Conservation (phyloP, 2,888 invertebrate genomes). For the Aleiodes alternator region DNA sequence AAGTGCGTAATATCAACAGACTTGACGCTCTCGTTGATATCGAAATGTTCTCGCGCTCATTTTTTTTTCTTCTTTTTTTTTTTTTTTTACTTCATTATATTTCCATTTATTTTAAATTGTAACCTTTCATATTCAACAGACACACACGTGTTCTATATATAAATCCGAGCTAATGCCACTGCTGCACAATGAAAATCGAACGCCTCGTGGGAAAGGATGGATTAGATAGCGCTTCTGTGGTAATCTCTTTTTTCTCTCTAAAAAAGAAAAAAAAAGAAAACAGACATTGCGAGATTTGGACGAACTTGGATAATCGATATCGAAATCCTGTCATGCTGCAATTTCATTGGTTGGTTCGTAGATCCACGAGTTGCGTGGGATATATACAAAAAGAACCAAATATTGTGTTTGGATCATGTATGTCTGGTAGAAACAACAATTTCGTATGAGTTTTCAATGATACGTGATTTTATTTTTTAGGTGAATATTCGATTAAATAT, state of each 20-base stretch:
- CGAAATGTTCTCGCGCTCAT: constrained; percentile 36
- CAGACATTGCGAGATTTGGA: too few relatives aligned
- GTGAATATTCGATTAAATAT: too few relatives aligned
- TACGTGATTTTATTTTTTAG: too few relatives aligned
- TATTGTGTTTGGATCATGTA: too few relatives aligned
- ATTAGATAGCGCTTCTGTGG: constrained; percentile 2
- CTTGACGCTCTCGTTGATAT: constrained; percentile 52
- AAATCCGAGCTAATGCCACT: neutral
- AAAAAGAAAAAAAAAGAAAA: too few relatives aligned
- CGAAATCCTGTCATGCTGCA: too few relatives aligned
- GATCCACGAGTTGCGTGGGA: too few relatives aligned
- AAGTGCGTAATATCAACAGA: constrained; percentile 72
- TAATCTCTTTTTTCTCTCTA: neutral
- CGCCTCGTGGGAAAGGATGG: constrained; percentile 19
- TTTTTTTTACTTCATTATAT: neutral
- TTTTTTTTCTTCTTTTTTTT: neutral
- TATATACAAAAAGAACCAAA: too few relatives aligned
- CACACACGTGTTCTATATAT: constrained; percentile 4
- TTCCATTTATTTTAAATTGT: neutral
- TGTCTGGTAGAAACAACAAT: too few relatives aligned
- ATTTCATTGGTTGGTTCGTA: too few relatives aligned
- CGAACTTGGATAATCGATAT: too few relatives aligned
- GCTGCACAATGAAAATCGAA: constrained; percentile 3
- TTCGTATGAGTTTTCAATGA: too few relatives aligned
- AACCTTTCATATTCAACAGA: neutral